Base-by-base conservation (phyloP, 1,140 invertebrate genomes). In the Drosophila asahinai region DNA sequence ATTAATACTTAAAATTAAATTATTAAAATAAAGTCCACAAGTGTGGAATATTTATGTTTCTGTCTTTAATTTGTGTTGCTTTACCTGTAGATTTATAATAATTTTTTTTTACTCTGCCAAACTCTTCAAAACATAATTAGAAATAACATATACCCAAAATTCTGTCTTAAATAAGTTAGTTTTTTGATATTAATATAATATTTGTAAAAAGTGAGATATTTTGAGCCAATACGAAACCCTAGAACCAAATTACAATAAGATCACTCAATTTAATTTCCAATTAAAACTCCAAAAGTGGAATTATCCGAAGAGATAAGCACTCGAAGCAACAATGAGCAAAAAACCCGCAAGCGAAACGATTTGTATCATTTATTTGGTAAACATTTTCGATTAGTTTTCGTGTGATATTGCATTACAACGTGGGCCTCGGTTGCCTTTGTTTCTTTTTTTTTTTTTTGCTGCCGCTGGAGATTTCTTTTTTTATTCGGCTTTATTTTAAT, bases 341-440 rank as follows among this genome's bases (percentile, higher is more conserved):
- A n/a, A n/a, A 30, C 8, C 12, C 6, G 14, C 11, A 14, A 36
- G 51, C 30, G 7, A 43, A 59, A 51, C 61, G 33, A 49, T 79
- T 79, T 73, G 57, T 72, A 47, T 49, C 22, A 27, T 48, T 55
- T 62, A 62, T 66, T 72, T 81, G 60, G 25, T 22, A 60, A 59
- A 52, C 22, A 42, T 76, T 86, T 86, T 82, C 64, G 73, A 89
- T 87, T 89, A 74, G 77, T 81, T 80, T 83, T 73, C 63, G 52
- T 77, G 76, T 65, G 45, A 76, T 80, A 77, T 78, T 78, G 74
- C 75, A 55, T 77, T 77, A 70, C 74, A 51, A 25, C 27, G 65
- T 71, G 76, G 57, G 75, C 49, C 59, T 71, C 36, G 49, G 25
- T 60, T 64, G 40, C 17, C 17, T 49, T 71, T 49, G 43, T 40